Evolutionary conservation across 1,140 invertebrate species (phyloP).

Genomic region (Paraescarpia echinospica): DNA sequence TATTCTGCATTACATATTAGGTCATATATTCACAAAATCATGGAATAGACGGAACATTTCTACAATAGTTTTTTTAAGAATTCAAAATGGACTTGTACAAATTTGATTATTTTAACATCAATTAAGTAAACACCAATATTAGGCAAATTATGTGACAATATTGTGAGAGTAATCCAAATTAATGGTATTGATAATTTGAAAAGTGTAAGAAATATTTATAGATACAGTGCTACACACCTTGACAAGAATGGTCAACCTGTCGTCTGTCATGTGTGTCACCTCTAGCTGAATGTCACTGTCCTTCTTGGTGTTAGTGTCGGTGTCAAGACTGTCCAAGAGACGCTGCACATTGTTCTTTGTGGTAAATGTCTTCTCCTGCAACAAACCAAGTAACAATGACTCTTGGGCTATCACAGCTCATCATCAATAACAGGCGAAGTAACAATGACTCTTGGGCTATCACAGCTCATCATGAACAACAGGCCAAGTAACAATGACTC

Average conservation of each 20-base stretch:
- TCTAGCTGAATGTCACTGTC: constrained; percentile 24
- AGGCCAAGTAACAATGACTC: too few species aligned
- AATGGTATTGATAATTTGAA: not conserved
- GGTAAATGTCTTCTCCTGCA: constrained; percentile 46
- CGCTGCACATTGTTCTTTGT: constrained; percentile 41
- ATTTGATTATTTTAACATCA: not conserved
- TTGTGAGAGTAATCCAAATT: not conserved
- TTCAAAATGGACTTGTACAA: not conserved
- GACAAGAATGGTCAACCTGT: constrained; percentile 45
- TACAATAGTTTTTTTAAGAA: not conserved
- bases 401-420: not conserved
- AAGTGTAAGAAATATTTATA: not conserved
- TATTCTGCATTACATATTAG: too few species aligned
- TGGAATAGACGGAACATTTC: too few species aligned
- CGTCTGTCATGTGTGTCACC: constrained; percentile 47
- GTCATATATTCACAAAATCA: too few species aligned
- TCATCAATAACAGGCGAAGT: too few species aligned
- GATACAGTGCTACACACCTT: constrained; percentile 34
- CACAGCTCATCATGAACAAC: too few species aligned
- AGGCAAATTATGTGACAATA: not conserved
- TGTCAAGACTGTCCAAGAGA: constrained; percentile 37
- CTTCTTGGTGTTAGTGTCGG: not conserved
- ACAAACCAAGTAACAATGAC: not conserved
- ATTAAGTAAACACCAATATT: not conserved
- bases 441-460: too few species aligned